A percentile compares a stretch with the other conserved stretches of the same genome.
These are phyloP conservation scores for Parnassius mnemosyne DNA, from an alignment of 2,888 invertebrate species.

Conservation along the genomic window DNA sequence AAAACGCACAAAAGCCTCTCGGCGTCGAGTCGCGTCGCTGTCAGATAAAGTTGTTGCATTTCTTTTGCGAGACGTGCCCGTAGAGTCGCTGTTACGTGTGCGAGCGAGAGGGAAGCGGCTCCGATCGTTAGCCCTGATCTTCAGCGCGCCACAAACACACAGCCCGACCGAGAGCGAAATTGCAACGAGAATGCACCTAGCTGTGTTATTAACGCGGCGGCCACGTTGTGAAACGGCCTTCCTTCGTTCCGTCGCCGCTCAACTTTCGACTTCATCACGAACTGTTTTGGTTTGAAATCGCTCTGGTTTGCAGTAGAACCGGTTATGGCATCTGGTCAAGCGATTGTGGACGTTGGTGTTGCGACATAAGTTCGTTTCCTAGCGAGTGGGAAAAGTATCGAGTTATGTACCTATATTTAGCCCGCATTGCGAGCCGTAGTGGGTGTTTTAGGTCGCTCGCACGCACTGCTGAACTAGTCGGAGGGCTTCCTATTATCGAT, in stretches of 20 bases:
- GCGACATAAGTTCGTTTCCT: constrained; percentile 70
- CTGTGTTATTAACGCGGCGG: constrained; percentile 72
- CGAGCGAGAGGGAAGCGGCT: constrained; percentile 61
- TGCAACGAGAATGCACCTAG: constrained; percentile 80
- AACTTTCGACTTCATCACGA: constrained; percentile 45
- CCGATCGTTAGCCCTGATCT: constrained; percentile 81
- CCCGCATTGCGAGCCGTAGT: constrained; percentile 75
- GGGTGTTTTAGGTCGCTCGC: constrained; percentile 79
- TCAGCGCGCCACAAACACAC: constrained; percentile 80
- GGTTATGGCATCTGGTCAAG: constrained; percentile 69
- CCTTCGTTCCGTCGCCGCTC: constrained; percentile 35
- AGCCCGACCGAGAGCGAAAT: constrained; percentile 81
- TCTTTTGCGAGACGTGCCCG: constrained; percentile 68
- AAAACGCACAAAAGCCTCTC: constrained; percentile 80
- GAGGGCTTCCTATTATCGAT: constrained; percentile 80
- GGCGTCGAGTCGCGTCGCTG: constrained; percentile 72
- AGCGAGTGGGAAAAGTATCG: constrained; percentile 56
- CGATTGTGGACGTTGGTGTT: constrained; percentile 72
- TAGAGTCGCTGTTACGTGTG: constrained; percentile 39
- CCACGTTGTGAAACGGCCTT: constrained; percentile 64
- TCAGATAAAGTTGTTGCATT: constrained; percentile 79
- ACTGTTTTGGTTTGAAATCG: constrained; percentile 48
- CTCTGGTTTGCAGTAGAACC: constrained; percentile 47
- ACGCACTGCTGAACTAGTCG: constrained; percentile 80
- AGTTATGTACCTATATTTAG: constrained; percentile 70